Evolutionary conservation across 2,113 vertebrate genomes (phyloP), one percentile per base, ranked within the genome.

Genomic region (Thryonomys swinderianus): DNA sequence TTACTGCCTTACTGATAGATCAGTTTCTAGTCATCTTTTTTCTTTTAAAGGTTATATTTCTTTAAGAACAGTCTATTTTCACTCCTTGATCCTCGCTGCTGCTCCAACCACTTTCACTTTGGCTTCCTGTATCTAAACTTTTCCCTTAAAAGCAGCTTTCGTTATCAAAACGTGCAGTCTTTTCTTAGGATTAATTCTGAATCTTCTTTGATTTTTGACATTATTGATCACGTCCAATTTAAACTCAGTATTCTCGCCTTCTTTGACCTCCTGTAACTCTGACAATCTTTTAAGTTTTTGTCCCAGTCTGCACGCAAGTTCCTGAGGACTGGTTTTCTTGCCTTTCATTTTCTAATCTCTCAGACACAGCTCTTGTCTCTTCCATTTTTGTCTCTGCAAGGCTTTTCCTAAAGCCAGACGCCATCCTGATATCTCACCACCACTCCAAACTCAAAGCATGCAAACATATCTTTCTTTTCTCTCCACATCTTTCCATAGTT

Each of bases 1-100:
- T 53, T 74, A n/a, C 16, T 71, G 11, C 11, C 42, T 16, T 48
- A 51, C 37, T 89, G 55, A 62, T 69, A 45, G 64, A 62, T 48
- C 30, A 73, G 34, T 64, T 76, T 66, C 17, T 34, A 48, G 7
- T 81, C 21, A 74, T 74, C 11, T 21, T 73, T 21, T 95, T 82
- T 90, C 57, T 69, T 90, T 92, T 79, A 48, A 93, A 66, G 30
- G 57, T 53, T 71, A 45, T 86, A 7, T 84, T 91, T 91, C 40
- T 82, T 85, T 91, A 88, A 90, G 51, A 92, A 62, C 1, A 42
- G n/a, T 62, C 30, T 71, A 5, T 85, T 30, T 89, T 57, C 40
- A 51, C 34, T 64, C 37, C 18, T 37, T 85, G 42, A 45, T 91
- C 9, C 34, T 79, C 20, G 40, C 45, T 11, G 40, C 45, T 11